Conservation (phyloP, 2,113 vertebrate species). For the Pholis gunnellus region DNA sequence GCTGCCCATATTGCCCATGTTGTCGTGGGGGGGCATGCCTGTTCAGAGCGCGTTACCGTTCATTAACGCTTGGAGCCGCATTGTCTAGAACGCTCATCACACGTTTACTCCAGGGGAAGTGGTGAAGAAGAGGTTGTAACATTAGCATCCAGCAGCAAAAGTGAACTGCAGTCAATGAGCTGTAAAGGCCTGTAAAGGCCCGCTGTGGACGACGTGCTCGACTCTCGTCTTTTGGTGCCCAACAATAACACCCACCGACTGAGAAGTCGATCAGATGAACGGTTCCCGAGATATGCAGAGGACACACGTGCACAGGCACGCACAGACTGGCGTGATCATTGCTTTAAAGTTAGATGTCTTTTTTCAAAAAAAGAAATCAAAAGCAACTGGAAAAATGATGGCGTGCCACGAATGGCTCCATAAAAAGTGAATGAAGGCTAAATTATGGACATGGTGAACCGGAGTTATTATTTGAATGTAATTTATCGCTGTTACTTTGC, state of each 20-base stretch:
- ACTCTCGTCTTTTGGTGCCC: no score
- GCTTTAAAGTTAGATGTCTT: neutral
- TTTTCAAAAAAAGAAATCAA: neutral
- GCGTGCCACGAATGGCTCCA: neutral
- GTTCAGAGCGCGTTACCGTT: no score
- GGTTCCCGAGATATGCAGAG: neutral
- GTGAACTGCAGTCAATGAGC: neutral
- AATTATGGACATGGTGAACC: neutral
- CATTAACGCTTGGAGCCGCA: neutral
- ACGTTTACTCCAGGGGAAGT: neutral
- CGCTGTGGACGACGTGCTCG: no score
- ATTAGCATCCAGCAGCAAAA: neutral
- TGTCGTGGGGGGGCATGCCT: no score
- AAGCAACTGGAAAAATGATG: neutral
- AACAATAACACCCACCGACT: no score
- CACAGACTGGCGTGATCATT: neutral
- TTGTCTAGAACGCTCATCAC: neutral
- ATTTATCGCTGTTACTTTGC: neutral
- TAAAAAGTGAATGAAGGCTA: neutral
- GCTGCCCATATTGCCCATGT: no score
- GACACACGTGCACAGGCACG: neutral
- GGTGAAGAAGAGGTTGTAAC: neutral
- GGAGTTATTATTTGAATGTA: slow-evolving; percentile 2
- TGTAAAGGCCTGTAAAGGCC: no score
- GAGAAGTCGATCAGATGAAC: no score